Percentiles rank a stretch among this genome's conserved stretches.
phyloP scores from a whole-genome alignment of 2,113 vertebrate genomes.

The Chaetodon auriga region DNA sequence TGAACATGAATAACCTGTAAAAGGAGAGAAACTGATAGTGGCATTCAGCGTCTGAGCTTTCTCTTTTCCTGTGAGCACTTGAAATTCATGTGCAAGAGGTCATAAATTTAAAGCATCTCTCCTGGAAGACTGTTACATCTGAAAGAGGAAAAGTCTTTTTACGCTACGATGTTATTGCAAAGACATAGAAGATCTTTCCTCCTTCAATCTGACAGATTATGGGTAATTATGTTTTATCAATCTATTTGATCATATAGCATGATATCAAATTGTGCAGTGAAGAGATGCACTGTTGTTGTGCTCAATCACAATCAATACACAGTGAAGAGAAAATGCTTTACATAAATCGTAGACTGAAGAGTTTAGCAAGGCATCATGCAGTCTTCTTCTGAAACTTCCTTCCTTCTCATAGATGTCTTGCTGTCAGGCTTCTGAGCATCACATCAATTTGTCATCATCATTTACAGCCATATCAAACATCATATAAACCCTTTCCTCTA shows the following conservation, averaged over 20 bases:
- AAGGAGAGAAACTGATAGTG: background rate
- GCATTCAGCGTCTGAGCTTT: background rate
- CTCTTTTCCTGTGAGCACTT: background rate
- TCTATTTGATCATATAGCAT: background rate
- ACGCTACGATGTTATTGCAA: background rate
- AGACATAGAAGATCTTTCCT: background rate
- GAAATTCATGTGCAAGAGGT: constrained; percentile 3
- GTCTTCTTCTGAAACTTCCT: background rate
- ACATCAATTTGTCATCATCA: constrained; percentile 43
- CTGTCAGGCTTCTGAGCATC: constrained; percentile 21
- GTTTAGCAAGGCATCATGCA: background rate
- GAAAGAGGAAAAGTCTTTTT: background rate
- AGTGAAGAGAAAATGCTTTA: background rate
- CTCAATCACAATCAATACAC: background rate
- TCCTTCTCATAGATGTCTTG: constrained; percentile 1
- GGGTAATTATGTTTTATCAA: background rate
- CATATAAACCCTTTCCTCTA: constrained; percentile 11
- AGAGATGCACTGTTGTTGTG: too few relatives aligned
- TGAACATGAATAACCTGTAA: background rate
- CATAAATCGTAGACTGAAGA: background rate
- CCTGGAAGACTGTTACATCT: background rate
- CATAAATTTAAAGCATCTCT: background rate
- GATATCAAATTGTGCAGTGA: background rate
- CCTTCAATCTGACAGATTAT: background rate
- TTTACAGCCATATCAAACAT: constrained; percentile 46